Evolutionary conservation across 2,797 vertebrate species (phyloP), one percentile per base, ranked within the genome.

Genomic region (Urocyon cinereoargenteus): DNA sequence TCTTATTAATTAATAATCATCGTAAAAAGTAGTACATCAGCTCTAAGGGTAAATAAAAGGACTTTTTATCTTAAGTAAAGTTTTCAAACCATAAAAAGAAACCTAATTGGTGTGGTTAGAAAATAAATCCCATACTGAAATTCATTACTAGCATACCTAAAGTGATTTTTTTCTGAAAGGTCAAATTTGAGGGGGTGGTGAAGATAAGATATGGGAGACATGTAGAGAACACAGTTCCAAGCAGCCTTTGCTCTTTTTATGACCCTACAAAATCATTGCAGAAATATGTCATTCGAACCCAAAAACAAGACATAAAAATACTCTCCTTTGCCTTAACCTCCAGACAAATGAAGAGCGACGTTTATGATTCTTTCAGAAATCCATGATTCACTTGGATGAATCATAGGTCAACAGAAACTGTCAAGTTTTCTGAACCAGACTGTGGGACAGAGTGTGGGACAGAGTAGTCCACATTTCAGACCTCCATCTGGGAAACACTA

Each of bases 321-420:
- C 45, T 92, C 92, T 92, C 83, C 57, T 24, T 96, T 95, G 85
- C 77, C 79, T 81, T 79, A 49, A 87, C 31, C 22, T 92, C 89
- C 73, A 91, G 90, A 97, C 81, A 96, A 95, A 84, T 70, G 66
- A 61, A 97, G 75, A 96, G 79, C 14, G 61, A 91, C 96, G 79
- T 98, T 97, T 97, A 98, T 77, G 93, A 84, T 96, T 91, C 59
- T 93, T n/a, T 95, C 79, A 97, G 94, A 95, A 98, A 97, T 94
- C 89, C 40, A 75, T 98, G 97, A 98, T 95, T 97, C 97, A 97
- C n/a, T 94, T 72, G n/a, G 73, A 90, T 72, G 34, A 94, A 96
- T 66, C 81, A 97, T 83, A 96, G 73, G 36, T 90, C 49, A 95
- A 66, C 28, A 68, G 26, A 66, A 51, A 78, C 84, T 91, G 28